phyloP scores from a whole-genome alignment of 2,888 invertebrate species.

The Emmelina monodactyla region DNA sequence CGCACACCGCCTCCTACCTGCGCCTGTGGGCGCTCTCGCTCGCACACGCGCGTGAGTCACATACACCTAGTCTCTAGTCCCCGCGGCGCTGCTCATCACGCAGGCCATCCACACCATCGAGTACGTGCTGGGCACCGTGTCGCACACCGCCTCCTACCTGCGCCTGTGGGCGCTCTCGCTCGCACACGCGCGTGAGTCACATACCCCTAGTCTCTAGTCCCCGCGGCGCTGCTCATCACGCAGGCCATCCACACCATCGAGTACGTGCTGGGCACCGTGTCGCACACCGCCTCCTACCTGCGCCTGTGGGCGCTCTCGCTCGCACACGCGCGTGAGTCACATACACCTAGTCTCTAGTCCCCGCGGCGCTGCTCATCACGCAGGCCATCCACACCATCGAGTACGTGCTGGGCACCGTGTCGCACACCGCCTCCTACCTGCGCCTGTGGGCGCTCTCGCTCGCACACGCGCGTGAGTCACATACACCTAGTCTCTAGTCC shows the following conservation, averaged over 20 bases:
- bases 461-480: constrained; percentile 88
- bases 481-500: too few relatives aligned
- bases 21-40: constrained; percentile 90
- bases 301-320: constrained; percentile 90
- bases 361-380: constrained; percentile 83
- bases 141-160: constrained; percentile 90
- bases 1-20: constrained; percentile 90
- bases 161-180: constrained; percentile 90
- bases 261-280: constrained; percentile 88
- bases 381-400: constrained; percentile 92
- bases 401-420: constrained; percentile 88
- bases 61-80: too few relatives aligned
- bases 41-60: constrained; percentile 83
- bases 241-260: constrained; percentile 92
- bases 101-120: constrained; percentile 92
- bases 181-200: constrained; percentile 88
- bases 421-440: constrained; percentile 90
- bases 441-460: constrained; percentile 90
- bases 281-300: constrained; percentile 90
- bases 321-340: constrained; percentile 88
- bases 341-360: too few relatives aligned
- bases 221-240: constrained; percentile 83
- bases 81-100: constrained; percentile 83
- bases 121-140: constrained; percentile 88
- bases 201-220: too few relatives aligned